Evolutionary conservation across 2,888 invertebrate species (phyloP).

Genomic region (Adineta ricciae): DNA sequence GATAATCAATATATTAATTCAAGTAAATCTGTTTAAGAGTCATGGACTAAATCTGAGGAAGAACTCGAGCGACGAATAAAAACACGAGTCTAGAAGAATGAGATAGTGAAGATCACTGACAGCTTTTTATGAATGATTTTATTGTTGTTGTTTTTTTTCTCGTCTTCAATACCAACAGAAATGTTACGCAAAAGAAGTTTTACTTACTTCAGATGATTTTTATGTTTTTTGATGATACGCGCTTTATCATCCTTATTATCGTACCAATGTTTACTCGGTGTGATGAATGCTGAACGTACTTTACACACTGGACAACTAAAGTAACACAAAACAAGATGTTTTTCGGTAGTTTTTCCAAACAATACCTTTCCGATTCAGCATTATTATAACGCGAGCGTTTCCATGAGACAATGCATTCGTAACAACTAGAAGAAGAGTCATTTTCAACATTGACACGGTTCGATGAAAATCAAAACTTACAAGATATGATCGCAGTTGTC

Average conservation of each 20-base stretch:
- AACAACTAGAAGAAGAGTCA: not conserved
- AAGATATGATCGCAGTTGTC: constrained; percentile 18
- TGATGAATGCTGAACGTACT: constrained; percentile 9
- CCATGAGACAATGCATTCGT: constrained; percentile 9
- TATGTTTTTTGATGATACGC: not conserved
- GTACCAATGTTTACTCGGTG: constrained; percentile 15
- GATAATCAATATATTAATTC: constrained; percentile 2
- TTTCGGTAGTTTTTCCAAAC: not conserved
- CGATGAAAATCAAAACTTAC: not conserved
- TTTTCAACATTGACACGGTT: too few relatives aligned
- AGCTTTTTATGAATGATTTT: not conserved
- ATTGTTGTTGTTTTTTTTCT: not conserved
- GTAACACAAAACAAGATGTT: not conserved
- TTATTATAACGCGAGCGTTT: not conserved
- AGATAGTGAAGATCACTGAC: not conserved
- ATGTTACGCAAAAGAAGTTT: too few relatives aligned
- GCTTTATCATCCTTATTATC: constrained; percentile 6
- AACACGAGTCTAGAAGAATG: not conserved
- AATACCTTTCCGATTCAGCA: constrained; percentile 2
- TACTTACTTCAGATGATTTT: constrained; percentile 19
- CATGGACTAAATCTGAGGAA: not conserved
- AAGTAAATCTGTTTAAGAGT: not conserved
- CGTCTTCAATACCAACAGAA: not conserved
- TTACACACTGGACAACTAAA: not conserved
- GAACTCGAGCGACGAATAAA: constrained; percentile 11